Evolutionary conservation across 2,888 invertebrate species (phyloP).

Genomic region (Hymenopus coronatus): DNA sequence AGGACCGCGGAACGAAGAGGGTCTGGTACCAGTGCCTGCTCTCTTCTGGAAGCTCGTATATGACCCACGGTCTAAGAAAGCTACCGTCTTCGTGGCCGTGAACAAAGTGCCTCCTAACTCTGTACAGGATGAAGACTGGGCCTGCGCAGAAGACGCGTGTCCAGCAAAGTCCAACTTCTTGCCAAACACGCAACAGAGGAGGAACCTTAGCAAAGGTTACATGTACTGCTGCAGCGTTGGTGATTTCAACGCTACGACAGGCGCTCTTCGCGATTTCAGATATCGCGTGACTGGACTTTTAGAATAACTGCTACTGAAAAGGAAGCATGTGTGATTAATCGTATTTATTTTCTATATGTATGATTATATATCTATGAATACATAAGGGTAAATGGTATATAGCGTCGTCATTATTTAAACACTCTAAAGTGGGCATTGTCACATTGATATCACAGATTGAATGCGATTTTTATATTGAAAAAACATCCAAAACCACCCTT

Average conservation of each 20-base stretch:
- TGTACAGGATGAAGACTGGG: conserved; percentile 41
- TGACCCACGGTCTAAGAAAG: conserved; percentile 50
- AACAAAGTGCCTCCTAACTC: conserved; percentile 58
- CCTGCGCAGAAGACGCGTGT: conserved; percentile 53
- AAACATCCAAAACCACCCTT: too few relatives aligned
- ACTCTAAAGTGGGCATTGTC: too few relatives aligned
- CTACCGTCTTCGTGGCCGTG: conserved; percentile 59
- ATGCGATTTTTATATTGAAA: too few relatives aligned
- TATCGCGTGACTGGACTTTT: not conserved
- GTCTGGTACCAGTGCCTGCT: conserved; percentile 55
- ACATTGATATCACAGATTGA: too few relatives aligned
- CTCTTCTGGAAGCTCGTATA: conserved; percentile 59
- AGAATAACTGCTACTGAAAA: not conserved
- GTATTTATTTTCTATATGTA: too few relatives aligned
- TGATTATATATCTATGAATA: too few relatives aligned
- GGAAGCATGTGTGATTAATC: too few relatives aligned
- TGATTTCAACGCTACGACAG: conserved; percentile 54
- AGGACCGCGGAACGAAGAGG: not conserved
- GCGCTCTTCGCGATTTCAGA: conserved; percentile 53
- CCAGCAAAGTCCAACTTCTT: conserved; percentile 33
- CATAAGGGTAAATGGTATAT: too few relatives aligned
- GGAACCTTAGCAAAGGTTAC: conserved; percentile 54
- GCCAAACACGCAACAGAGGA: conserved; percentile 59
- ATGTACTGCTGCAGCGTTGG: conserved; percentile 61
- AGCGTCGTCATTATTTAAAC: too few relatives aligned